Evolutionary conservation across 2,797 vertebrate genomes (phyloP), one percentile per base, ranked within the genome.

Genomic region (Xiphorhynchus erythropygius): DNA sequence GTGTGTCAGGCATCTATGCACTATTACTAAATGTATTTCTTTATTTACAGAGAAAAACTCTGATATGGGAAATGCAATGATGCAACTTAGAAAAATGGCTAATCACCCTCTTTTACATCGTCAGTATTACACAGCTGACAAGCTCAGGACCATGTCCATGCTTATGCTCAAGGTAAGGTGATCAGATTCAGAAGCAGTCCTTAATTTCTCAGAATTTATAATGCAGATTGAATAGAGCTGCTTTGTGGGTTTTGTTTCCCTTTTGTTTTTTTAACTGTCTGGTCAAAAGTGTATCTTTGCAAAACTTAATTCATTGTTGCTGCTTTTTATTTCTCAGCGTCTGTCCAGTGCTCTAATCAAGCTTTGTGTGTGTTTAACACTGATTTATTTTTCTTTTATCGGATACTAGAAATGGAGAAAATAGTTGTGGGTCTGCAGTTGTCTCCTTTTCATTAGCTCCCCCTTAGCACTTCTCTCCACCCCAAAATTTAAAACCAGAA

Each of bases 71-170:
- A 99, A 99, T 86, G 99, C 98, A 55, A 99, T 99, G 99, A 99
- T 99, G 99, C 99, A 99, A 28, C 93, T 99, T 95, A 98, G 99
- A 94, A 99, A 99, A 98, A 99, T 99, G 99, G 99, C 99, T 76
- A 99, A 99, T 96, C 99, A 99, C 75, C 99, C 99, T 24, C 98
- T 99, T 86, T 97, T 99, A 85, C 99, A 99, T 86, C 98, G 99
- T 42, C 99, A 99, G 16, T 98, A 99, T 96, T 99, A 99, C 96
- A 99, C 99, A 4, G 96, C 96, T 63, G 99, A 99, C 21, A 99
- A 98, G 90, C 98, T 99, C 77, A 98, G 96, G 94, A 97, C 95
- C 69, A 99, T 99, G 99, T 99, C 99, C 87, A 97, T 96, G 69
- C 99, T 99, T 82, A 99, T 99, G 99, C 98, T 99, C 15, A 99